These are phyloP conservation scores for Theristus sp. DNA, from an alignment of 2,888 invertebrate species.

Conservation along the genomic window DNA sequence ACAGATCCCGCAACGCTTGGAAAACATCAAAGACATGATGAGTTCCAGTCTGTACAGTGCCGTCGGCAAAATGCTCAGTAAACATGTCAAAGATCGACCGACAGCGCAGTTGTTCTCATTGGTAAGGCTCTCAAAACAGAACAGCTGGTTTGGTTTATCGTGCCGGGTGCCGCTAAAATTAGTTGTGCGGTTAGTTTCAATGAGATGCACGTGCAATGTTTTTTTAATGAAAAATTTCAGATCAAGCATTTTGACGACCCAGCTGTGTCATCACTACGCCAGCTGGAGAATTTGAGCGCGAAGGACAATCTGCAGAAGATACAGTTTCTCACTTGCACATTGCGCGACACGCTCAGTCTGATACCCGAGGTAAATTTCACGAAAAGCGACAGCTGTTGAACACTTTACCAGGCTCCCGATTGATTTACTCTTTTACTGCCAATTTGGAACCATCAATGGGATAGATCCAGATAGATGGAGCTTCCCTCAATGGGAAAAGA, in stretches of 20 bases:
- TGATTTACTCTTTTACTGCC: no score
- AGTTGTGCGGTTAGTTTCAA: no score
- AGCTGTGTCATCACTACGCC: slow-evolving; percentile 73
- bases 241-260: slow-evolving; percentile 53
- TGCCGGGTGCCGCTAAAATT: no score
- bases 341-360: slow-evolving; percentile 64
- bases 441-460: no score
- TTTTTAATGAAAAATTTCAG: no score
- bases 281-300: slow-evolving; percentile 65
- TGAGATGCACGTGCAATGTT: no score
- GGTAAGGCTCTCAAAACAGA: slow-evolving; percentile 41
- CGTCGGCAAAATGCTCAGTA: slow-evolving; percentile 54
- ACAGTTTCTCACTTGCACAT: slow-evolving; percentile 62
- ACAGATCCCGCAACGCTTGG: slow-evolving; percentile 19
- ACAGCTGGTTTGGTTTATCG: neutral
- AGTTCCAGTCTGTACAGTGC: slow-evolving; percentile 60
- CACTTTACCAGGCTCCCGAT: neutral
- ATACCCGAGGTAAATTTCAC: slow-evolving; percentile 48
- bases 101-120: slow-evolving; percentile 72
- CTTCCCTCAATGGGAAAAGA: no score
- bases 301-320: slow-evolving; percentile 71
- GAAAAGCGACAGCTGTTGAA: neutral
- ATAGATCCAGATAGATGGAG: no score
- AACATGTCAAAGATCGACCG: slow-evolving; percentile 61
- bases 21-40: slow-evolving; percentile 42